Percentiles rank a stretch among this genome's conserved stretches.
These are phyloP conservation scores for Chrysomela aeneicollis DNA, from an alignment of 2,888 invertebrate genomes.

Conservation along the genomic window DNA sequence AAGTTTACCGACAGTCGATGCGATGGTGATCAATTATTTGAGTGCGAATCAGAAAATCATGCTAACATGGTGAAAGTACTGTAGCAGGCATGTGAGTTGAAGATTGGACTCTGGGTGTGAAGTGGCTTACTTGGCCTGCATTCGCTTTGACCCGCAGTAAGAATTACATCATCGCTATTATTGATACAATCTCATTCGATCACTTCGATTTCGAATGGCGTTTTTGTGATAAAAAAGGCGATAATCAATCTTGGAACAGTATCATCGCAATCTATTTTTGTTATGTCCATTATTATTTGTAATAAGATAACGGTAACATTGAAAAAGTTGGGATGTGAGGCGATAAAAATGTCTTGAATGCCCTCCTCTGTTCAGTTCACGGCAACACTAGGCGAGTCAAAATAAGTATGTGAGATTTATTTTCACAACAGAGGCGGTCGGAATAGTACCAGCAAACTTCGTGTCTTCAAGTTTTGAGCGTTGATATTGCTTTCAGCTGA, in stretches of 20 bases:
- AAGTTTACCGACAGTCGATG: background rate
- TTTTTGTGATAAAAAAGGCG: background rate
- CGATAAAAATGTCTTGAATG: no score
- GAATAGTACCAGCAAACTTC: no score
- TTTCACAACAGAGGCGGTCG: no score
- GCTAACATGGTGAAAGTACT: background rate
- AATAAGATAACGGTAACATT: background rate
- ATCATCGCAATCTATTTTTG: background rate
- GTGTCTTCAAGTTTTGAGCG: background rate
- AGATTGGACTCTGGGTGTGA: constrained; percentile 1
- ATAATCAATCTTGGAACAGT: background rate
- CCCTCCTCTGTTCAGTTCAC: no score
- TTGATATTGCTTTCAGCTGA: constrained; percentile 53
- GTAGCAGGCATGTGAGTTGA: background rate
- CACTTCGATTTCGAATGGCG: background rate
- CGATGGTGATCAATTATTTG: background rate
- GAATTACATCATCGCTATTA: constrained; percentile 14
- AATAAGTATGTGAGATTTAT: no score
- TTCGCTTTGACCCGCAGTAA: background rate
- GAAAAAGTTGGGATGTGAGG: no score
- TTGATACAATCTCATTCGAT: background rate
- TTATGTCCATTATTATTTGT: background rate
- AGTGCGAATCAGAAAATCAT: background rate
- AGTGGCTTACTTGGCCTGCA: background rate
- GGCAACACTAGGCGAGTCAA: no score